Evolutionary conservation across 2,113 vertebrate species (phyloP), one percentile per base, ranked within the genome.

Genomic region (Chaetorhynchus papuensis): DNA sequence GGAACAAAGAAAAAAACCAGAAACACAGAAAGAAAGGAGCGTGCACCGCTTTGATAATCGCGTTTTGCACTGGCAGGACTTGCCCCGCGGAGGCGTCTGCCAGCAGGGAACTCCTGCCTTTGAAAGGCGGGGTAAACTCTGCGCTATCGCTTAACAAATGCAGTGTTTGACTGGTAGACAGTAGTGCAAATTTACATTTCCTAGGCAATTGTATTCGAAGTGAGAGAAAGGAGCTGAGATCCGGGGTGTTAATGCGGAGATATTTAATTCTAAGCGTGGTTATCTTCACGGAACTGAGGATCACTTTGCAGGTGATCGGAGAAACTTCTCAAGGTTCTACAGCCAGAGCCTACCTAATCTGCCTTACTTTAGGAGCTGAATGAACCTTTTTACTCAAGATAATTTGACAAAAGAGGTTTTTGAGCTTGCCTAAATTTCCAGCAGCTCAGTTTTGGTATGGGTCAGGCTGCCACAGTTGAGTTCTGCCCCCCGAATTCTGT

Each of bases 281-380:
- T 90, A 74, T 91, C 78, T 90, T 89, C 53, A 35, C 21, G 10
- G 86, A 92, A 47, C 41, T 28, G 56, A 72, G 63, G 80, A 39
- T 19, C 75, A 15, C 94, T 96, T 93, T 66, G 87, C 88, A 59
- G 60, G 84, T 78, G 60, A 87, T 92, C 61, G 54, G 37, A 77
- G 72, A 39, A 44, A 35, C 49, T 81, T 75, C 45, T 45, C 52
- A 39, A 28, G 50, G 20, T 39, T 15, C 30, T n/a, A 3, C 28
- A 61, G 21, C 30, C 31, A 8, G 15, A 30, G 1, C 45, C 9
- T 41, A 83, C 77, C 28, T 37, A 22, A 63, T 68, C n/a, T 39
- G 41, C 61, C 24, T 45, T 28, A 5, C 35, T 64, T 72, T n/a
- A 31, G 83, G 45, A 85, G 75, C 28, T n/a, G 68, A 72, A 70